Evolutionary conservation across 2,113 vertebrate genomes (phyloP).

Genomic region (Oryctolagus cuniculus): mOryCun1.1 NC_091434.1:136215501-136216000

Average conservation of each 20-base stretch:
- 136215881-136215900: slow-evolving; percentile 94
- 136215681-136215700: too few species aligned
- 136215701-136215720: too few species aligned
- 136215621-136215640: not conserved
- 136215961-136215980: slow-evolving; percentile 96
- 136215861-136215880: slow-evolving; percentile 49
- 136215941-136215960: slow-evolving; percentile 95
- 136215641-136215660: not conserved
- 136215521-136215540: not conserved
- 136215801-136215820: fast-evolving
- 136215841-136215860: not conserved
- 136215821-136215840: fast-evolving
- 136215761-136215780: not conserved
- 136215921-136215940: slow-evolving; percentile 97
- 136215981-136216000: slow-evolving; percentile 98
- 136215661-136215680: too few species aligned
- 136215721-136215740: too few species aligned
- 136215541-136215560: not conserved
- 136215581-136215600: not conserved
- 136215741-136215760: not conserved
- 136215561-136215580: not conserved
- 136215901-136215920: slow-evolving; percentile 94
- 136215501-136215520: not conserved
- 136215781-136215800: not conserved
- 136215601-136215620: not conserved